Percentiles rank a stretch among this genome's conserved stretches.
These are phyloP conservation scores for Crenuchus spilurus DNA, from an alignment of 2,797 vertebrate genomes.

Conservation along the genomic window DNA sequence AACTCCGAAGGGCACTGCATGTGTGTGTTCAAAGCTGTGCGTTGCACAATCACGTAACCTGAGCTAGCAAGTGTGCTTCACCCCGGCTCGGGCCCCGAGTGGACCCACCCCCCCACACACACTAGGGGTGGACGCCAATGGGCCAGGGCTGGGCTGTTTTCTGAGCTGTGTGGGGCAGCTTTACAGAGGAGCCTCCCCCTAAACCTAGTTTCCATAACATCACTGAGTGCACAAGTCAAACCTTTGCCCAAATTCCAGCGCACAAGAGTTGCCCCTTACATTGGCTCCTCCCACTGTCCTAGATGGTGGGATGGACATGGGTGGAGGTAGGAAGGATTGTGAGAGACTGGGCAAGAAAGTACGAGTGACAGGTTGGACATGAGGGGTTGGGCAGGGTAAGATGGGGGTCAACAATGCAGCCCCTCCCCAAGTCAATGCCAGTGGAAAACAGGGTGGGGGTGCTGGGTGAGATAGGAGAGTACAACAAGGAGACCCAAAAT, in stretches of 20 bases:
- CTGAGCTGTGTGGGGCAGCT: slow-evolving; percentile 48
- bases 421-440: slow-evolving; percentile 25
- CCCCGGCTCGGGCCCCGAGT: slow-evolving; percentile 28
- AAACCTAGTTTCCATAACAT: slow-evolving; percentile 26
- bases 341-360: neutral
- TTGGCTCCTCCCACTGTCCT: slow-evolving; percentile 14
- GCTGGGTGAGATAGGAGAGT: neutral
- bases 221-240: slow-evolving; percentile 48
- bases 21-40: slow-evolving; percentile 29
- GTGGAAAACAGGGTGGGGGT: slow-evolving; percentile 15
- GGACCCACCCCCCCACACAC: slow-evolving; percentile 22
- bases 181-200: slow-evolving; percentile 37
- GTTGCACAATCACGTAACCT: slow-evolving; percentile 58
- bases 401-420: slow-evolving; percentile 28
- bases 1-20: slow-evolving; percentile 26
- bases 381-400: slow-evolving; percentile 15
- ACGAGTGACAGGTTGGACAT: slow-evolving; percentile 4
- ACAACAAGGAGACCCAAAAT: neutral
- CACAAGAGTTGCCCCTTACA: slow-evolving; percentile 23
- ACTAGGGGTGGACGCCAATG: neutral
- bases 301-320: slow-evolving; percentile 8
- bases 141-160: slow-evolving; percentile 31
- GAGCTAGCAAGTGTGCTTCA: slow-evolving; percentile 40
- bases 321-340: neutral
- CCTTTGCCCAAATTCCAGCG: slow-evolving; percentile 51